Conservation (phyloP, 1,140 invertebrate species). For the Daktulosphaira vitifoliae region DNA sequence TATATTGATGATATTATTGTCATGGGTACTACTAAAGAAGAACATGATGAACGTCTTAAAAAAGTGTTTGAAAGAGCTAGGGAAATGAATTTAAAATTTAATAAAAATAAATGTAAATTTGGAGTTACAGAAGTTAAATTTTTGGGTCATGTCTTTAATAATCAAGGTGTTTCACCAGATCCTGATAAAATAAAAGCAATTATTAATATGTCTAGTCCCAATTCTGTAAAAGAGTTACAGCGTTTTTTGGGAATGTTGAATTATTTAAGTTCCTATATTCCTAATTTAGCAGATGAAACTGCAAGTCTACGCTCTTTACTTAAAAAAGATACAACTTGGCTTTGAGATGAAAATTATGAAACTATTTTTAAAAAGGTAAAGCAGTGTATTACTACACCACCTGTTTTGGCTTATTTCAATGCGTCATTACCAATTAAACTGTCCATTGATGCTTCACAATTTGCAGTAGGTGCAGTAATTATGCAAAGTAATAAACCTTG, state of each 20-base stretch:
- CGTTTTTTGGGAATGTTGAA: constrained; percentile 44
- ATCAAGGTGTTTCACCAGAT: too few species aligned
- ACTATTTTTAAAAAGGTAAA: constrained; percentile 40
- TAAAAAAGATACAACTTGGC: too few species aligned
- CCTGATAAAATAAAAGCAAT: too few species aligned
- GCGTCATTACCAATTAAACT: constrained; percentile 32
- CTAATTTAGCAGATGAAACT: too few species aligned
- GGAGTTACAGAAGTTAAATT: constrained; percentile 40
- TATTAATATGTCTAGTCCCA: constrained; percentile 38
- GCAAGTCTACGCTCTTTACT: too few species aligned
- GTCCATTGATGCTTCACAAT: constrained; percentile 40
- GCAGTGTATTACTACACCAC: constrained; percentile 37
- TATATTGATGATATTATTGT: constrained; percentile 44
- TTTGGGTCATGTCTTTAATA: too few species aligned
- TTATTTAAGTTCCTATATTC: too few species aligned
- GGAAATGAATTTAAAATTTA: constrained; percentile 38
- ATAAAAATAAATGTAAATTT: constrained; percentile 40
- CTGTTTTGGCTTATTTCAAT: constrained; percentile 40
- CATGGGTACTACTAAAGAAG: constrained; percentile 37
- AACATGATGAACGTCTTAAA: too few species aligned
- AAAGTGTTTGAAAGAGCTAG: constrained; percentile 41
- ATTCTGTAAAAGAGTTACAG: constrained; percentile 42
- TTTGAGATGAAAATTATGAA: too few species aligned
- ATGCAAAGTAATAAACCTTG: too few species aligned
- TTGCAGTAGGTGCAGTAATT: too few species aligned